Percentiles rank a stretch among this genome's conserved stretches.
These are phyloP conservation scores for Natrix natrix DNA, from an alignment of 2,797 vertebrate genomes.

Conservation along the genomic window DNA sequence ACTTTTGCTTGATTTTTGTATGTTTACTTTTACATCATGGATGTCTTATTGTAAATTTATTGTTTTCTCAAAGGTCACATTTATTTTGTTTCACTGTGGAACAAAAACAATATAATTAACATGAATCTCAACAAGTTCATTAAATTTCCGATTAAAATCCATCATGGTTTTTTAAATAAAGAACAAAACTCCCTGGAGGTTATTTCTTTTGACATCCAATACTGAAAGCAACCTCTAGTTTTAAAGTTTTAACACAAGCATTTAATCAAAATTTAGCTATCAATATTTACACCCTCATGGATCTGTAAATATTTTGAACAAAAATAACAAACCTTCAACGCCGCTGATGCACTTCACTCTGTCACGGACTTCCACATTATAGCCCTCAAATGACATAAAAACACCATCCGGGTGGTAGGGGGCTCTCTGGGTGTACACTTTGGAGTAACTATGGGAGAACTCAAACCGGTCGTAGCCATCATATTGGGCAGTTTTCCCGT, in stretches of 20 bases:
- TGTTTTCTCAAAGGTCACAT: not conserved
- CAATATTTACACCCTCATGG: not conserved
- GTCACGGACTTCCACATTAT: conserved; percentile 97
- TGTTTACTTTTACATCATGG: not conserved
- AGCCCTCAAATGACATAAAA: conserved; percentile 99
- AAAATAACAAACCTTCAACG: conserved; percentile 83
- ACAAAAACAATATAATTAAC: not conserved
- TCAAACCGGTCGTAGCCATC: conserved; percentile 93
- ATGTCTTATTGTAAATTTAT: not conserved
- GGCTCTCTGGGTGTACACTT: conserved; percentile 90
- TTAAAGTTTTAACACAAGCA: not conserved
- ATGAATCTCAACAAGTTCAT: not conserved
- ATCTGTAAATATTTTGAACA: not conserved
- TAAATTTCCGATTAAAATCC: not conserved
- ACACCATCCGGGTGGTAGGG: conserved; percentile 93
- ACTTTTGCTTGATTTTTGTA: not conserved
- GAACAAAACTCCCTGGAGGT: not conserved
- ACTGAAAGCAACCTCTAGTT: not conserved
- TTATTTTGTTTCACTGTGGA: not conserved
- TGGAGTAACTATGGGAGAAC: conserved; percentile 98
- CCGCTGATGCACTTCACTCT: conserved; percentile 98
- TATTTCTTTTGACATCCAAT: not conserved
- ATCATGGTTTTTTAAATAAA: not conserved
- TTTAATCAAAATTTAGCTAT: not conserved
- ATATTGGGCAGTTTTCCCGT: conserved; percentile 88